These are phyloP conservation scores for honey bee (Apis mellifera) DNA, from an alignment of 1,140 invertebrate species.

Conservation along the genomic window Amel_HAv3.1 CM009937.2:2935501-2936000, in stretches of 20 bases:
- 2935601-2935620: slow-evolving; percentile 8
- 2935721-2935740: slow-evolving; percentile 71
- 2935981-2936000: slow-evolving; percentile 67
- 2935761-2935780: slow-evolving; percentile 66
- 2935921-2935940: slow-evolving; percentile 3
- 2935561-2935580: slow-evolving; percentile 34
- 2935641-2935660: slow-evolving; percentile 63
- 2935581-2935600: slow-evolving; percentile 37
- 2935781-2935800: slow-evolving; percentile 56
- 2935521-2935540: slow-evolving; percentile 14
- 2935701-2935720: slow-evolving; percentile 78
- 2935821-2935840: too few species aligned
- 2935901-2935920: slow-evolving; percentile 74
- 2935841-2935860: too few species aligned
- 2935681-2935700: slow-evolving; percentile 80
- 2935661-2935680: slow-evolving; percentile 79
- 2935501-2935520: slow-evolving; percentile 24
- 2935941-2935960: slow-evolving; percentile 77
- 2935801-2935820: slow-evolving; percentile 53
- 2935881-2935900: slow-evolving; percentile 26
- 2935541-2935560: slow-evolving; percentile 48
- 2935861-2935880: slow-evolving; percentile 19
- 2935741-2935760: slow-evolving; percentile 70
- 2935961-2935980: slow-evolving; percentile 65
- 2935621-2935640: background rate